Conservation (phyloP, 2,113 vertebrate genomes). For the Axis porcinus region DNA sequence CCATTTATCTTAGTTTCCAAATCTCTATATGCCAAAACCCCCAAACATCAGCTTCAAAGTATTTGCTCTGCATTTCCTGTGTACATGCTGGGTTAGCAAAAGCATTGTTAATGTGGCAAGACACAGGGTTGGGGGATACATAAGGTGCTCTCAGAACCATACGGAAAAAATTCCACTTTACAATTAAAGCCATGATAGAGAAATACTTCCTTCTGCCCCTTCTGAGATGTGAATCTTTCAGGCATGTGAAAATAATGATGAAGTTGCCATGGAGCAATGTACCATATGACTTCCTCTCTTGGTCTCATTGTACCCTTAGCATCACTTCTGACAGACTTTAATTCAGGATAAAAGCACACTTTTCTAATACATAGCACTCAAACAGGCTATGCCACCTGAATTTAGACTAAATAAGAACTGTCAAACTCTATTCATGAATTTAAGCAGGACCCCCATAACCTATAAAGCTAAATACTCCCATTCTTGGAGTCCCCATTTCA, state of each 20-base stretch:
- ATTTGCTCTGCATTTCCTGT: not conserved
- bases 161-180: not conserved
- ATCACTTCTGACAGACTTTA: slow-evolving; percentile 36
- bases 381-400: not conserved
- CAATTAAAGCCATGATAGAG: not conserved
- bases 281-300: slow-evolving; percentile 46
- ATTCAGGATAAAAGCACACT: not conserved
- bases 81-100: not conserved
- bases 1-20: slow-evolving; percentile 9
- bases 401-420: not conserved
- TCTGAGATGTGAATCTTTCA: not conserved
- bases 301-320: slow-evolving; percentile 17
- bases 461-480: not conserved
- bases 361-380: not conserved
- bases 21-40: not conserved
- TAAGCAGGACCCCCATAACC: not conserved
- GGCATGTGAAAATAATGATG: not conserved
- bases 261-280: not conserved
- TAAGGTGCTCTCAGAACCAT: not conserved
- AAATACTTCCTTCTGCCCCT: not conserved
- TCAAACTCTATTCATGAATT: not conserved
- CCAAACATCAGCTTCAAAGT: not conserved
- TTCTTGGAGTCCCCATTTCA: not conserved
- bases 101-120: not conserved
- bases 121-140: not conserved